These are phyloP conservation scores for Pseudomyrmex cubaensis DNA, from an alignment of 1,140 invertebrate genomes.

Conservation along the genomic window DNA sequence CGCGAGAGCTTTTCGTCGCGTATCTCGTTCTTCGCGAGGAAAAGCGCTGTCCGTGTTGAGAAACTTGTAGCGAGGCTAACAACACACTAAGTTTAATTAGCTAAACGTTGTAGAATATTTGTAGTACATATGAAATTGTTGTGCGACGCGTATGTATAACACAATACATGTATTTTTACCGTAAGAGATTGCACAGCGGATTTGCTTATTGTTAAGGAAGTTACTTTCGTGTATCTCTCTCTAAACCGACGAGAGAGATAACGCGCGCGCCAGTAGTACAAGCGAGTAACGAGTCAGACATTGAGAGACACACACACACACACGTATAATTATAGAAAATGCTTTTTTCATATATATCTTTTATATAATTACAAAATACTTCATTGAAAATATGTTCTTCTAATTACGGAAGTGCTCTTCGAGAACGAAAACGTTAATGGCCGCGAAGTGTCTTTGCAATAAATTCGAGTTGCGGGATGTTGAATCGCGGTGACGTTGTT, in stretches of 20 bases:
- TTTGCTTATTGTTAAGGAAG: too few species aligned
- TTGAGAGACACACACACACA: too few species aligned
- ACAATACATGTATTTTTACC: too few species aligned
- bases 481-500: conserved; percentile 1
- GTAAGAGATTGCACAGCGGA: too few species aligned
- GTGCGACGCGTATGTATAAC: too few species aligned
- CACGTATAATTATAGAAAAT: too few species aligned
- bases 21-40: neutral
- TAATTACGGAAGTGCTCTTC: neutral
- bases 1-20: neutral
- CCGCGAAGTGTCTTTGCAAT: neutral
- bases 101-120: neutral
- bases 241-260: too few species aligned
- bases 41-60: neutral
- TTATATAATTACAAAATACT: neutral
- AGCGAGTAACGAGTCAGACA: neutral
- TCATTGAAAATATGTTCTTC: neutral
- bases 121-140: too few species aligned
- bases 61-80: neutral
- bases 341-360: too few species aligned
- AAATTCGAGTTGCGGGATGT: neutral
- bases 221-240: too few species aligned
- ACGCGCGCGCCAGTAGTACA: neutral
- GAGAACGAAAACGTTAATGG: neutral
- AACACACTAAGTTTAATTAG: neutral